A percentile compares a stretch with the other conserved stretches of the same genome.
Evolutionary conservation across 2,888 invertebrate species (phyloP).

Genomic region (Zaprionus lineosus): DNA sequence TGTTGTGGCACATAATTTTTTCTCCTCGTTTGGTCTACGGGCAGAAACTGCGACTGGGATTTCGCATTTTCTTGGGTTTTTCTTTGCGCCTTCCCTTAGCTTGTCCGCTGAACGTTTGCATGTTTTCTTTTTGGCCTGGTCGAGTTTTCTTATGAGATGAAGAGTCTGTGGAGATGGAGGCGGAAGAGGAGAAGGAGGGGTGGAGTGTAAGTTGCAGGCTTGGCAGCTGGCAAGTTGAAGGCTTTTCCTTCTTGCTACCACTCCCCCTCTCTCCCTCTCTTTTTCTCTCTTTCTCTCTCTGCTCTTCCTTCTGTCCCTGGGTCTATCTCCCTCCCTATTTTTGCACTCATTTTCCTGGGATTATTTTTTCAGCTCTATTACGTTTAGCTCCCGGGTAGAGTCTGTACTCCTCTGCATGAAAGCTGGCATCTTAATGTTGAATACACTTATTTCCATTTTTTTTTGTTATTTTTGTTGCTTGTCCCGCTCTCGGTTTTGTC

Average conservation of each 20-base stretch:
- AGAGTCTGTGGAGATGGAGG: too few relatives aligned
- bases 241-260: too few relatives aligned
- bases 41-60: constrained; percentile 42
- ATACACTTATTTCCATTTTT: constrained; percentile 38
- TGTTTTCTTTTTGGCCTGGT: constrained; percentile 45
- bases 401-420: constrained; percentile 58
- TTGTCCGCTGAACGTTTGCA: constrained; percentile 38
- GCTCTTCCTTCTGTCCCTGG: too few relatives aligned
- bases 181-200: too few relatives aligned
- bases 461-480: not conserved
- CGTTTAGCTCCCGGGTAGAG: constrained; percentile 42
- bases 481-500: constrained; percentile 45
- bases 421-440: constrained; percentile 62
- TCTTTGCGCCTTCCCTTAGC: not conserved
- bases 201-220: too few relatives aligned
- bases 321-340: too few relatives aligned
- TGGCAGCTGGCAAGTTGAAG: constrained; percentile 33
- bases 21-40: constrained; percentile 1
- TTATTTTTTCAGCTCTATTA: constrained; percentile 69
- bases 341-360: constrained; percentile 48
- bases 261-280: too few relatives aligned
- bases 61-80: constrained; percentile 19
- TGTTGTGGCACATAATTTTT: constrained; percentile 65
- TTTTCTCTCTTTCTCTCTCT: too few relatives aligned
- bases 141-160: constrained; percentile 26